phyloP scores from a whole-genome alignment of 1,140 invertebrate species.

The Potamilus streckersoni region DNA sequence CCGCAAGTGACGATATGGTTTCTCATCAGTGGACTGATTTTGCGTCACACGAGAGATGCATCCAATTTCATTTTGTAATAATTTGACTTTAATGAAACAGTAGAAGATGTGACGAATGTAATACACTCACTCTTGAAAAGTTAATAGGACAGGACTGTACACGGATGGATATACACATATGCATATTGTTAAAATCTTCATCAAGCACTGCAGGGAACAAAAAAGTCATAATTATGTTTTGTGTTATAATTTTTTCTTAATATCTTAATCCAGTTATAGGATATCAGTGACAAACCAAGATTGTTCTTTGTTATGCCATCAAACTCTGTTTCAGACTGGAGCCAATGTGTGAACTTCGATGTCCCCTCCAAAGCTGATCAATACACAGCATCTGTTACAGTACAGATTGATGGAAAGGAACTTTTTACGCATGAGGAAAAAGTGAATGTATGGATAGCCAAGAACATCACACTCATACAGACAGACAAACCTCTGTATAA shows the following conservation, averaged over 20 bases:
- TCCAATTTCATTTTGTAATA: too few species aligned
- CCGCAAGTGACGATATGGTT: too few species aligned
- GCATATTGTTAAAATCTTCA: too few species aligned
- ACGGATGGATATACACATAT: too few species aligned
- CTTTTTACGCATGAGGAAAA: constrained; percentile 32
- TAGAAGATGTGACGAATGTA: too few species aligned
- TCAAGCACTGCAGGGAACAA: too few species aligned
- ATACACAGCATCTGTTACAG: constrained; percentile 3
- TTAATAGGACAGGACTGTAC: too few species aligned
- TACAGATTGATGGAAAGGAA: constrained; percentile 1
- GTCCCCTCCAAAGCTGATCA: constrained; percentile 22
- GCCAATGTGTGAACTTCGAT: constrained; percentile 29
- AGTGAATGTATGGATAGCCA: constrained; percentile 27
- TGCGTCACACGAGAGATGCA: too few species aligned
- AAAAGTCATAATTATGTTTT: too few species aligned
- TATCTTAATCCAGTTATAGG: constrained; percentile 3
- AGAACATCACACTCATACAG: constrained; percentile 85
- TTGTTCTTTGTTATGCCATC: not conserved
- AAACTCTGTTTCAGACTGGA: constrained; percentile 9
- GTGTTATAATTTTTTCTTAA: not conserved
- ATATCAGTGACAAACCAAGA: not conserved
- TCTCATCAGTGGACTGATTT: too few species aligned
- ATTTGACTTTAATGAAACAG: too few species aligned
- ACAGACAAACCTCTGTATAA: constrained; percentile 96
- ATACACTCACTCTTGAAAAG: too few species aligned